Evolutionary conservation across 2,797 vertebrate genomes (phyloP).

Genomic region (Myoxocephalus aenaeus): DNA sequence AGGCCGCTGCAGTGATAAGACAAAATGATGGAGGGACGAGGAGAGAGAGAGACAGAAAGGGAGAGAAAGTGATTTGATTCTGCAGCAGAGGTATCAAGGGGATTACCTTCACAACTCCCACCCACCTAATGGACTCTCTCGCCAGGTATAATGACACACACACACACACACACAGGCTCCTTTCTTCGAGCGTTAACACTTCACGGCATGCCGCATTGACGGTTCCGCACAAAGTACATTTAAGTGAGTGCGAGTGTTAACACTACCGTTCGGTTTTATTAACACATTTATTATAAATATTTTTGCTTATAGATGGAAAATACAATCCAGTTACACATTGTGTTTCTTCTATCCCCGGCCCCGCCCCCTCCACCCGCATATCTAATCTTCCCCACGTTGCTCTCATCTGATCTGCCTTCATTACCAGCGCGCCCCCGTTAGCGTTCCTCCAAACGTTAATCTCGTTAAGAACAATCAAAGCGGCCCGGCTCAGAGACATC

Average conservation of each 20-base stretch:
- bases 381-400: slow-evolving; percentile 40
- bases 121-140: slow-evolving; percentile 65
- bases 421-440: slow-evolving; percentile 54
- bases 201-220: neutral
- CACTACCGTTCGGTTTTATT: slow-evolving; percentile 17
- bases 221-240: neutral
- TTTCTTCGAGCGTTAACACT: slow-evolving; percentile 17
- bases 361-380: neutral
- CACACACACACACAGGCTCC: slow-evolving; percentile 9
- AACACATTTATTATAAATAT: neutral
- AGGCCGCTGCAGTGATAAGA: slow-evolving; percentile 74
- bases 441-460: slow-evolving; percentile 62
- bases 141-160: slow-evolving; percentile 54
- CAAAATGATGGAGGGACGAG: slow-evolving; percentile 71
- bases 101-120: slow-evolving; percentile 70
- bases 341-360: neutral
- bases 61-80: slow-evolving; percentile 55
- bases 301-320: neutral
- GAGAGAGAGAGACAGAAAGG: slow-evolving; percentile 38
- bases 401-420: slow-evolving; percentile 69
- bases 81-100: slow-evolving; percentile 55
- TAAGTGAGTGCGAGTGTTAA: neutral
- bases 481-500: slow-evolving; percentile 7
- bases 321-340: neutral
- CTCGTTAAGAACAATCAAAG: slow-evolving; percentile 68